These are phyloP conservation scores for Synergus laeviventris DNA, from an alignment of 2,888 invertebrate species.

Conservation along the genomic window DNA sequence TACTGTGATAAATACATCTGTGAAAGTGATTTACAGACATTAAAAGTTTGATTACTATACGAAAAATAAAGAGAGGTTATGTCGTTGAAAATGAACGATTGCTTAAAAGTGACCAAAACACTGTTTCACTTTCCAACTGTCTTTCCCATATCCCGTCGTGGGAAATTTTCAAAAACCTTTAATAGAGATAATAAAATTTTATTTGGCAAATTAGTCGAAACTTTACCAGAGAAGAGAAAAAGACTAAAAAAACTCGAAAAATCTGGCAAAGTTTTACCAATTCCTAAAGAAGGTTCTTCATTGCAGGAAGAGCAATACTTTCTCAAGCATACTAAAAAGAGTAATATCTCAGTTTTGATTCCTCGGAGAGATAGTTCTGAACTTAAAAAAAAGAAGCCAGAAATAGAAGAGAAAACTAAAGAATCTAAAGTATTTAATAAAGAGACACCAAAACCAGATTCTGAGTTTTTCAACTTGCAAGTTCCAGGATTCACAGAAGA, in stretches of 20 bases:
- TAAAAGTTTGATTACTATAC: background rate
- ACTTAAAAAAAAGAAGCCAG: conserved; percentile 15
- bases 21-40: background rate
- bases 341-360: background rate
- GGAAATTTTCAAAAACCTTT: conserved; percentile 13
- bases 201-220: conserved; percentile 78
- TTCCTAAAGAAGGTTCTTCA: background rate
- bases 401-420: background rate
- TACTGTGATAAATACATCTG: background rate
- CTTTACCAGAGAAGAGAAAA: conserved; percentile 76
- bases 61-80: conserved; percentile 51
- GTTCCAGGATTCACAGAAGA: background rate
- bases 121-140: conserved; percentile 39
- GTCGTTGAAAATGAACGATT: conserved; percentile 31
- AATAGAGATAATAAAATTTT: conserved; percentile 76
- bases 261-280: conserved; percentile 6
- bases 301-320: background rate
- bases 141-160: background rate
- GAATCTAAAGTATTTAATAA: background rate
- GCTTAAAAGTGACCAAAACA: conserved; percentile 38
- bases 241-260: conserved; percentile 48
- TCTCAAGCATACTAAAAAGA: background rate
- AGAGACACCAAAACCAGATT: background rate
- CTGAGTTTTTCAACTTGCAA: background rate
- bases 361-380: conserved; percentile 7